A percentile compares a stretch with the other conserved stretches of the same genome.
These are phyloP conservation scores for Orchestes rusci DNA, from an alignment of 2,888 invertebrate genomes.

Conservation along the genomic window DNA sequence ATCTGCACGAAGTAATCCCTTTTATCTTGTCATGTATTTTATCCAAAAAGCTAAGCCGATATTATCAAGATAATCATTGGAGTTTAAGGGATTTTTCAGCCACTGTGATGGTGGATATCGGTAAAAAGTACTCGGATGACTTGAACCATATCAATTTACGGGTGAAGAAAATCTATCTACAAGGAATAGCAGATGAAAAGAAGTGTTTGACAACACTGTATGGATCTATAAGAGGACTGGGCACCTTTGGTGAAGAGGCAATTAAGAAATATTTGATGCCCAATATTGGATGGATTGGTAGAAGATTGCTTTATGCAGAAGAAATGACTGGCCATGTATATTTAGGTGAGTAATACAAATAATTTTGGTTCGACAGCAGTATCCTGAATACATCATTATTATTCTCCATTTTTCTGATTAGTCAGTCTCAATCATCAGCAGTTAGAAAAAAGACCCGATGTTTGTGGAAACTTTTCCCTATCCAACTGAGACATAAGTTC, in stretches of 20 bases:
- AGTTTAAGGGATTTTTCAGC: constrained; percentile 35
- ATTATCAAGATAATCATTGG: constrained; percentile 37
- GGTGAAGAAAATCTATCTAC: constrained; percentile 31
- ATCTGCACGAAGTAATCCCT: constrained; percentile 33
- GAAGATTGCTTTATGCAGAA: too few species aligned
- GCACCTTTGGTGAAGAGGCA: constrained; percentile 32
- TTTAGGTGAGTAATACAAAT: too few species aligned
- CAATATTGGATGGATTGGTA: too few species aligned
- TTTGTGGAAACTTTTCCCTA: too few species aligned
- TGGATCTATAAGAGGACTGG: constrained; percentile 35
- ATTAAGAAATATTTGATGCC: constrained; percentile 31
- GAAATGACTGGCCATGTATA: too few species aligned
- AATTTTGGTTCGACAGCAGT: too few species aligned
- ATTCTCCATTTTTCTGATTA: too few species aligned
- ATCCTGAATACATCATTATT: too few species aligned
- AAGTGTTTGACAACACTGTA: constrained; percentile 33
- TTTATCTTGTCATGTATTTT: constrained; percentile 33
- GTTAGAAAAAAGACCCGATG: too few species aligned
- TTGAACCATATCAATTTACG: constrained; percentile 33
- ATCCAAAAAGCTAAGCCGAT: constrained; percentile 33
- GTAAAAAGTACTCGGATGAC: constrained; percentile 29
- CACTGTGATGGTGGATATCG: constrained; percentile 31
- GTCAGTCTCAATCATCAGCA: too few species aligned
- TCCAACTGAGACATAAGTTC: too few species aligned
- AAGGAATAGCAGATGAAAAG: constrained; percentile 27